A percentile compares a stretch with the other conserved stretches of the same genome.
phyloP scores from a whole-genome alignment of 2,888 invertebrate species.

The Leucoptera coffeella region DNA sequence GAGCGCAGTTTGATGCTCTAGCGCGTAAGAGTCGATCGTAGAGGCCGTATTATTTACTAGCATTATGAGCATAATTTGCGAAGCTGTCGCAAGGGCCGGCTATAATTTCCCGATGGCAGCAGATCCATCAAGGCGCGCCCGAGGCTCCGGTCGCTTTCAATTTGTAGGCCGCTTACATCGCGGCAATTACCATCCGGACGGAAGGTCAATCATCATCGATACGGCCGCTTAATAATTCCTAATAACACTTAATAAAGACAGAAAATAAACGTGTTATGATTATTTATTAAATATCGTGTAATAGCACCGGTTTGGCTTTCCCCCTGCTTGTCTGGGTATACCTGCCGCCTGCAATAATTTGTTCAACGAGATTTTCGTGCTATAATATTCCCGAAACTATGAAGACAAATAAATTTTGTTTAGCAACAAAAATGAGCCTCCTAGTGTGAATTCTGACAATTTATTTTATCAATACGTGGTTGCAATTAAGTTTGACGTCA shows the following conservation, averaged over 20 bases:
- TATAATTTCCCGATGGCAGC: conserved; percentile 49
- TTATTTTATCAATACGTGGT: too few relatives aligned
- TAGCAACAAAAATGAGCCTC: too few relatives aligned
- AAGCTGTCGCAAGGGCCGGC: conserved; percentile 47
- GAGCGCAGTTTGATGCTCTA: conserved; percentile 11
- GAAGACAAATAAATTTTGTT: too few relatives aligned
- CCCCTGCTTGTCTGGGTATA: too few relatives aligned
- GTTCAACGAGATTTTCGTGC: too few relatives aligned
- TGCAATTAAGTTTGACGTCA: too few relatives aligned
- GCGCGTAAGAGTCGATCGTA: conserved; percentile 38
- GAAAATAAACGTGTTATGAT: conserved; percentile 44
- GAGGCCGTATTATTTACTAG: conserved; percentile 44
- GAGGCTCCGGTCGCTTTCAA: conserved; percentile 47
- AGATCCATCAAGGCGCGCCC: conserved; percentile 49
- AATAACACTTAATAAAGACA: conserved; percentile 50
- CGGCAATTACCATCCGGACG: conserved; percentile 43
- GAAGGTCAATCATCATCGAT: conserved; percentile 48
- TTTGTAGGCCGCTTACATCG: conserved; percentile 48
- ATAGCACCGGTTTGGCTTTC: conserved; percentile 14
- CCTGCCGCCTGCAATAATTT: too few relatives aligned
- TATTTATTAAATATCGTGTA: conserved; percentile 28
- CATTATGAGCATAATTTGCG: conserved; percentile 52
- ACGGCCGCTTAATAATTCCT: conserved; percentile 47
- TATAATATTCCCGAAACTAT: too few relatives aligned
- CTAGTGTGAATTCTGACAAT: too few relatives aligned